Percentiles rank a stretch among this genome's conserved stretches.
Evolutionary conservation across 2,888 invertebrate species (phyloP).

Genomic region (Tetranychus piercei): DNA sequence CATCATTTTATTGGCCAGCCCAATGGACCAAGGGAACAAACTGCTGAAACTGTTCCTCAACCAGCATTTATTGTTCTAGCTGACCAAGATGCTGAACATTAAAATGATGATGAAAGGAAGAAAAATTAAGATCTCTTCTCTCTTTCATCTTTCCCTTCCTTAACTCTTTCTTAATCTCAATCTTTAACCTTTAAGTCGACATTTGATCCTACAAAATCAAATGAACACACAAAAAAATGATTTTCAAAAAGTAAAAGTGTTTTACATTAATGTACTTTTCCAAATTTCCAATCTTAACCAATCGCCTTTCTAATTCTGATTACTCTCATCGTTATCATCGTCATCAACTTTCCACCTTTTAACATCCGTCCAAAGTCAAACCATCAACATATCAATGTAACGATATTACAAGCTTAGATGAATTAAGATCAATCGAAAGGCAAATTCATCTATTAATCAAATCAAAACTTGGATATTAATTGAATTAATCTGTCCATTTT

Average conservation of each 20-base stretch:
- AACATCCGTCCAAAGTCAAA: background rate
- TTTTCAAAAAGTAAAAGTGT: too few species aligned
- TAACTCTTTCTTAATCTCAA: background rate
- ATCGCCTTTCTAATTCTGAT: background rate
- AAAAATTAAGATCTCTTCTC: background rate
- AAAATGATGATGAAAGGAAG: background rate
- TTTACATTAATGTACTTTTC: too few species aligned
- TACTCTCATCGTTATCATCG: background rate
- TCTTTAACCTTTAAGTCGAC: too few species aligned
- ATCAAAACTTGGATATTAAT: too few species aligned
- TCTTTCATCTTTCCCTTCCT: background rate
- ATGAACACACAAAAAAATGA: too few species aligned
- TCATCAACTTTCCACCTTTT: background rate
- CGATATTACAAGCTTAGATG: background rate
- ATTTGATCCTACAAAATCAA: too few species aligned
- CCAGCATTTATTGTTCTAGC: slow-evolving; percentile 12
- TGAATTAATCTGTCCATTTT: too few species aligned
- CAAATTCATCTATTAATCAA: too few species aligned
- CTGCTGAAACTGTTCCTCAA: background rate
- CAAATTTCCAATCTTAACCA: background rate
- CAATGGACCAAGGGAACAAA: background rate
- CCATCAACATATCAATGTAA: background rate
- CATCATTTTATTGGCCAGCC: slow-evolving; percentile 6
- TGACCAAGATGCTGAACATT: slow-evolving; percentile 6
- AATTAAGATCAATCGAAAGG: too few species aligned